Evolutionary conservation across 2,113 vertebrate genomes (phyloP).

Genomic region (Protobothrops mucrosquamatus): DNA sequence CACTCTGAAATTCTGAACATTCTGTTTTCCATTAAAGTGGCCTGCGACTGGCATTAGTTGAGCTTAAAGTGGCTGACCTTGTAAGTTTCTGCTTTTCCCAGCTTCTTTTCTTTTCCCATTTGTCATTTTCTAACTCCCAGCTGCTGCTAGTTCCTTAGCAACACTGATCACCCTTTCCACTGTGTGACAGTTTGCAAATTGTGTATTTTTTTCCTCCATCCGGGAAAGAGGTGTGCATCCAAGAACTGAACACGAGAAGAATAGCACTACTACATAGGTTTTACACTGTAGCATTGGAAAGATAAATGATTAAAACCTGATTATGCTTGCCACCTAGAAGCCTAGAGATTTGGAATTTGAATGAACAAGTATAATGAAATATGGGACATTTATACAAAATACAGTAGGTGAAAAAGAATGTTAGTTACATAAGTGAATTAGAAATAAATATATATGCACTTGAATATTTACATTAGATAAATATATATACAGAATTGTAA

Average conservation of each 20-base stretch:
- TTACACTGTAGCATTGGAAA: background rate
- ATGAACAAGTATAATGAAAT: background rate
- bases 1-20: background rate
- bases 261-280: background rate
- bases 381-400: background rate
- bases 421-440: background rate
- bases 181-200: background rate
- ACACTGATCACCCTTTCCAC: slow-evolving; percentile 1
- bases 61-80: background rate
- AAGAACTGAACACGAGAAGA: background rate
- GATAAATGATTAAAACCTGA: background rate
- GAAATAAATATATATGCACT: background rate
- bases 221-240: background rate
- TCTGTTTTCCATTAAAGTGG: background rate
- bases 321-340: background rate
- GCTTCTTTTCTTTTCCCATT: slow-evolving; percentile 5
- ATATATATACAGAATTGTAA: background rate
- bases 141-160: slow-evolving; percentile 11
- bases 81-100: background rate
- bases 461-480: background rate
- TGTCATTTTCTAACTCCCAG: slow-evolving; percentile 12
- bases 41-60: background rate
- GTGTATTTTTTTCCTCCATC: background rate
- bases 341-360: background rate
- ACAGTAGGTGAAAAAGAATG: background rate